phyloP scores from a whole-genome alignment of 2,113 vertebrate genomes.

The Rhinopomastus cyanomelas region DNA sequence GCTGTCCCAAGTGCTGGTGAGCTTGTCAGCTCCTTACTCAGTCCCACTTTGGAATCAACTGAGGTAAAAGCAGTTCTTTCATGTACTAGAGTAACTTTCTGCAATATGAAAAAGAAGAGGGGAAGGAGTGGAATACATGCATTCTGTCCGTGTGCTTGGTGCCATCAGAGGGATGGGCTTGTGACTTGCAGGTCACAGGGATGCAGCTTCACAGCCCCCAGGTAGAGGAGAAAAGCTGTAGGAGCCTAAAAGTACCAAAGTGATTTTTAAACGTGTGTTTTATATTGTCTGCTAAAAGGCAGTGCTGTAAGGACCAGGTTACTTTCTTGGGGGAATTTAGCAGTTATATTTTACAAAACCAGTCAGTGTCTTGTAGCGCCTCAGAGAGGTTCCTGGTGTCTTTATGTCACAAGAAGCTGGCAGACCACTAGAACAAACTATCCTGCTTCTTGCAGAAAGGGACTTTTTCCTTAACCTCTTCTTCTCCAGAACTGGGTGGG shows the following conservation, averaged over 20 bases:
- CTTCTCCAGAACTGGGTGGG: background rate
- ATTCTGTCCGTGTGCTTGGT: accelerated
- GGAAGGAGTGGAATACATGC: background rate
- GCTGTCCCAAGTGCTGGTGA: constrained; percentile 40
- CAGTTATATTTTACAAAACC: background rate
- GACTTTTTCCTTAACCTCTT: background rate
- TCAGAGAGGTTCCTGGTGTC: background rate
- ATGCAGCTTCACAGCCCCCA: background rate
- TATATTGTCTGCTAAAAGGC: background rate
- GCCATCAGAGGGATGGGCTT: background rate
- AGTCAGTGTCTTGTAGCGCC: background rate
- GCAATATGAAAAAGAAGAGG: background rate
- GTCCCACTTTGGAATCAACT: background rate
- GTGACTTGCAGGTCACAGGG: background rate
- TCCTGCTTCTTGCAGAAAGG: background rate
- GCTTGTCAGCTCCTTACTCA: background rate
- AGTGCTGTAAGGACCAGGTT: background rate
- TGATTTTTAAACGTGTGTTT: background rate
- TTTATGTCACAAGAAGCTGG: background rate
- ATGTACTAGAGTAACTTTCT: background rate
- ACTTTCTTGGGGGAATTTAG: background rate
- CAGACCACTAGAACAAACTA: background rate
- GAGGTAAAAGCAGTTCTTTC: background rate
- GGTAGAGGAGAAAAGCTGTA: background rate
- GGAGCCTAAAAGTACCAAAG: background rate